Evolutionary conservation across 1,140 invertebrate genomes (phyloP), one percentile per base, ranked within the genome.

Genomic region (Cotesia chilonis): DNA sequence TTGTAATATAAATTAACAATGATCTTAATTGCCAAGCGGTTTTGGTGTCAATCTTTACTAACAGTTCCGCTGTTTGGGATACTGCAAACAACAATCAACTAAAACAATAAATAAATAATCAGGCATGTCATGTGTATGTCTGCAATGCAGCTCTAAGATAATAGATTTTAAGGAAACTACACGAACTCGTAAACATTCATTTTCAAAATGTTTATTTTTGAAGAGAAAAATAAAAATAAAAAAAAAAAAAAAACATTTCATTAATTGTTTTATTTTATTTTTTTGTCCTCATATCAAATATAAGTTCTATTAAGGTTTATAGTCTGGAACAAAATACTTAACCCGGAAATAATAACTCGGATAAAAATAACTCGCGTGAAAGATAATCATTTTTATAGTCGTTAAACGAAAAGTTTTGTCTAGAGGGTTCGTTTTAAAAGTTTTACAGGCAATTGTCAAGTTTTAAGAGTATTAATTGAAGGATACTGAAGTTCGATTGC

Each of bases 171-270:
- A 47, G 41, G 41, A 9, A 10, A 47, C 41, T 10, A 7, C 10
- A 47, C 41, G 75, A 80, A 74, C 79, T 83, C 79, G 77, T 84
- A 83, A 85, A 81, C 82, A 85, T 85, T 84, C 84, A 84, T 84
- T 85, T 72, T 85, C 82, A 81, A 84, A 85, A 85, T 85, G 83
- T 84, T 84, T 84, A 84, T 84, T 84, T 84, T 84, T 84, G 82
- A 84, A 72, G 70, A 66, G 20, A 72, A 72, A 51, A 68, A 57
- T 35, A 55, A 12, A 12, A 41, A 14, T 14, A 65, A 38, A 65
- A n/a, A 14, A 14, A 14, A 14, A 14, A 14, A 14, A 17, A 65
- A 5, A 38, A 41, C 41, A 7, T 38, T 28, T 63, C 20, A 63
- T 63, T 63, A 28, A 63, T 0, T 12, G 20, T 28, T 57, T 57